These are phyloP conservation scores for Parnassius mnemosyne DNA, from an alignment of 2,888 invertebrate genomes.

Conservation along the genomic window DNA sequence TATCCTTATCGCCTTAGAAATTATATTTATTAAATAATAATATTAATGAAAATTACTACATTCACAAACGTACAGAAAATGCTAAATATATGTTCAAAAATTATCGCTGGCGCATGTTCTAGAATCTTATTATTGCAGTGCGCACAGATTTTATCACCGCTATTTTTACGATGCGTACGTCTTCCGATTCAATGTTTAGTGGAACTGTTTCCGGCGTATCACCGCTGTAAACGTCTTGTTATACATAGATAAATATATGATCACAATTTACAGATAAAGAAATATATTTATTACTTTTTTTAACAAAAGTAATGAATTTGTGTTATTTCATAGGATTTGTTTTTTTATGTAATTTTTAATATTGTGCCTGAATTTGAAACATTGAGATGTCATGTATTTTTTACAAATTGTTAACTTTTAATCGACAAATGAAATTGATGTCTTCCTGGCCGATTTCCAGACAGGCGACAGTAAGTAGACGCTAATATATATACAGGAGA, in stretches of 20 bases:
- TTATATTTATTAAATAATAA: neutral
- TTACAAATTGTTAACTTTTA: too few species aligned
- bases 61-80: constrained; percentile 3
- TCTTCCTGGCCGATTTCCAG: too few species aligned
- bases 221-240: constrained; percentile 19
- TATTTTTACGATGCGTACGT: constrained; percentile 24
- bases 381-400: too few species aligned
- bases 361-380: too few species aligned
- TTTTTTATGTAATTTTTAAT: too few species aligned
- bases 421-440: too few species aligned
- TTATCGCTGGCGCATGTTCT: constrained; percentile 4
- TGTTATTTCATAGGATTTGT: too few species aligned
- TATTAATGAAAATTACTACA: constrained; percentile 6
- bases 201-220: constrained; percentile 23
- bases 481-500: too few species aligned
- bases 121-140: constrained; percentile 20
- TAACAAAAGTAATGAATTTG: too few species aligned
- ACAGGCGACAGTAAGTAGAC: too few species aligned
- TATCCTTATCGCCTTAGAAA: too few species aligned
- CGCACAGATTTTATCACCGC: constrained; percentile 22
- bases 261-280: neutral
- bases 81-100: constrained; percentile 20
- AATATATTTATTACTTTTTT: neutral
- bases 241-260: constrained; percentile 3
- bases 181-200: constrained; percentile 23